Conservation (phyloP, 2,797 vertebrate genomes). For the Acipenser ruthenus region DNA sequence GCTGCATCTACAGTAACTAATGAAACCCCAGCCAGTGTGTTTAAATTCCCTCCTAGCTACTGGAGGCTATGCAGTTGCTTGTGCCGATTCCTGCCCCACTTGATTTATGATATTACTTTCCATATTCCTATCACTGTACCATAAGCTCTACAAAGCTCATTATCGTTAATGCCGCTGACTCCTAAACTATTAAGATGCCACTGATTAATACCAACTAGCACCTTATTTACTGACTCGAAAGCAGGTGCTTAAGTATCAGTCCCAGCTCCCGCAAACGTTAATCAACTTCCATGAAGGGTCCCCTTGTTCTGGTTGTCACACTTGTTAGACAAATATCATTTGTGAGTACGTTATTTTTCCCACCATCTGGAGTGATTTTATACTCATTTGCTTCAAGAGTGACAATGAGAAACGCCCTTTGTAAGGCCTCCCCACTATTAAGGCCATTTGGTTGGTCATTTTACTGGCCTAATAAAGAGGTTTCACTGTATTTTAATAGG, state of each 20-base stretch:
- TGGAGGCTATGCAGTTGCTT: no score
- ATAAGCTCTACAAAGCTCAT: slow-evolving; percentile 57
- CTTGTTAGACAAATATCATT: slow-evolving; percentile 43
- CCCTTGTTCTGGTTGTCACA: slow-evolving; percentile 44
- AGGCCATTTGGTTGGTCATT: no score
- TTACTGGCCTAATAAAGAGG: no score
- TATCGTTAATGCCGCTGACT: slow-evolving; percentile 65
- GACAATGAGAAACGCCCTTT: no score
- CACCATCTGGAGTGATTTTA: slow-evolving; percentile 52
- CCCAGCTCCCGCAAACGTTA: slow-evolving; percentile 39
- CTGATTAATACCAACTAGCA: slow-evolving; percentile 51
- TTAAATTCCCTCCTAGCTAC: no score
- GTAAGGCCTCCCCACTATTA: no score
- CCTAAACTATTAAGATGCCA: slow-evolving; percentile 55
- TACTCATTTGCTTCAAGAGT: no score
- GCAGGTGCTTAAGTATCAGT: slow-evolving; percentile 54
- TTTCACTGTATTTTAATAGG: no score
- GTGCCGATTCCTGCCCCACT: no score
- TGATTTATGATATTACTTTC: no score
- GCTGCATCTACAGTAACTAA: no score
- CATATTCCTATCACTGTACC: slow-evolving; percentile 52
- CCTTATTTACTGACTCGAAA: slow-evolving; percentile 39
- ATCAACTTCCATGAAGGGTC: slow-evolving; percentile 58
- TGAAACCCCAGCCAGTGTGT: no score
- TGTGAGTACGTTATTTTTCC: slow-evolving; percentile 39